Base-by-base conservation (phyloP, 2,888 invertebrate species). In the Drosophila meridiana region DNA sequence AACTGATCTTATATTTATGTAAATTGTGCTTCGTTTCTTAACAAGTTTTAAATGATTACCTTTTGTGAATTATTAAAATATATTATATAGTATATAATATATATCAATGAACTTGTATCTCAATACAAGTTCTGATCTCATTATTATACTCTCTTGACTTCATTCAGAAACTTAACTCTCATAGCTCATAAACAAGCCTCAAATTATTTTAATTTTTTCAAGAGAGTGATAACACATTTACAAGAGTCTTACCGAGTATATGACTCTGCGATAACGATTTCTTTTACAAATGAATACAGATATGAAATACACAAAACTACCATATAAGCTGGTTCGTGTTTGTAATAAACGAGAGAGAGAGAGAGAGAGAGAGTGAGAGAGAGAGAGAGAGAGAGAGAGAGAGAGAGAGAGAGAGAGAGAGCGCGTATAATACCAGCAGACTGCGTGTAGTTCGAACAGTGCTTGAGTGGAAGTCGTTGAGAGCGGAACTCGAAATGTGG, bases 401-500 rank as follows among this genome's bases (percentile, higher is more conserved):
- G 14, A 40, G 38, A 14, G 5, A 1, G 40, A 40, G 2, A 14
- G 5, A 40, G 40, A 6, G 38, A 6, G 30, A 50, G 5, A 32
- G 9, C 9, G 11, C n/a, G 11, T 50, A 50, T 50, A 50, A 20
- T 20, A 32, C 14, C n/a, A 32, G 32, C 20, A n/a, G 9, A 11
- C 11, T n/a, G 32, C 32, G n/a, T 34, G n/a, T 9, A 3, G 5
- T 9, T 50, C 50, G 32, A 5, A n/a, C 50, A 50, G 50, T 50
- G 50, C n/a, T 34, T 5, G 50, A 50, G 5, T 32, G n/a, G 11
- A 20, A 50, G n/a, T 50, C 50, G 11, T 34, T 20, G 43, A 11
- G 5, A 50, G 38, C 40, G 26, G 9, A 58, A 9, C 52, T 13
- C 26, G 34, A 42, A 67, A 82, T 82, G 82, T 26, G 66, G 2